Conservation (phyloP, 2,888 invertebrate genomes). For the Folsomia candida region DNA sequence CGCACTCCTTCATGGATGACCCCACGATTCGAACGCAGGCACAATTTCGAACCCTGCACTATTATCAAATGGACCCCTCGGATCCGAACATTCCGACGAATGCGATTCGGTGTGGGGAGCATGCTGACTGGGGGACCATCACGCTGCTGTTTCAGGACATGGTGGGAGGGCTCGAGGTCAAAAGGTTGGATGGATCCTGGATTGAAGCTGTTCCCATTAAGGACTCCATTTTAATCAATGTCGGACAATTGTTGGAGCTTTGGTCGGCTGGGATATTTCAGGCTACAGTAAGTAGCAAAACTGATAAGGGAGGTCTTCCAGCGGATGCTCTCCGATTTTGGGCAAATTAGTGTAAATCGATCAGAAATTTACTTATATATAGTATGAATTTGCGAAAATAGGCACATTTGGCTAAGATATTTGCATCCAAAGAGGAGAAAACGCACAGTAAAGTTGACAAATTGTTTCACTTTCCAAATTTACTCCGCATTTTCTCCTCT, state of each 20-base stretch:
- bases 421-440: too few species aligned
- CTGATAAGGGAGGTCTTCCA: too few species aligned
- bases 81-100: slow-evolving; percentile 3
- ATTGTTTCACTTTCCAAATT: too few species aligned
- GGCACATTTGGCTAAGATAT: too few species aligned
- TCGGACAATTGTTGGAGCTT: slow-evolving; percentile 24
- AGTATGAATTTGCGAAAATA: too few species aligned
- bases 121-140: slow-evolving; percentile 26
- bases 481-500: too few species aligned
- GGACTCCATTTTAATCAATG: slow-evolving; percentile 25
- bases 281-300: slow-evolving; percentile 29
- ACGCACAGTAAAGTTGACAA: too few species aligned
- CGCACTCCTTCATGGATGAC: slow-evolving; percentile 19
- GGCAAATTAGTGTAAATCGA: too few species aligned
- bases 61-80: slow-evolving; percentile 15
- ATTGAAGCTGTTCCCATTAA: slow-evolving; percentile 21
- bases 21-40: slow-evolving; percentile 9
- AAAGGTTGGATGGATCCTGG: slow-evolving; percentile 23
- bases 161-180: slow-evolving; percentile 28
- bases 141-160: slow-evolving; percentile 22
- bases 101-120: slow-evolving; percentile 28
- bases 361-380: too few species aligned
- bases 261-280: slow-evolving; percentile 26
- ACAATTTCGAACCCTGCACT: slow-evolving; percentile 20
- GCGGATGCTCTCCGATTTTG: too few species aligned